These are phyloP conservation scores for Yponomeuta plumbellus DNA, from an alignment of 2,888 invertebrate genomes.

Conservation along the genomic window DNA sequence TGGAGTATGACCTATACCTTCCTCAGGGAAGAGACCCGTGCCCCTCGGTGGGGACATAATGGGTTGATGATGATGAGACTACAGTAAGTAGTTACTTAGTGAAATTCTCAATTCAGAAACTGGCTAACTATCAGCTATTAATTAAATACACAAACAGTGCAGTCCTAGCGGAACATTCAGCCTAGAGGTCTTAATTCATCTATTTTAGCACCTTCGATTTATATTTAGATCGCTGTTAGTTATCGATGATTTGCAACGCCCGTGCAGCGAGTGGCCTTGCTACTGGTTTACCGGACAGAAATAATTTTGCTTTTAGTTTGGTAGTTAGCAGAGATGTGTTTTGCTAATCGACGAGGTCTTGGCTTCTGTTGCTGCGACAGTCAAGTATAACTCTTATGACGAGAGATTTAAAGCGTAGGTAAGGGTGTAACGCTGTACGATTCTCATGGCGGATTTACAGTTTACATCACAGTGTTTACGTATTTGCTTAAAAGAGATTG, in stretches of 20 bases:
- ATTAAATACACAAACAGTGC: no score
- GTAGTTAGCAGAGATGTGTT: background rate
- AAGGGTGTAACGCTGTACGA: background rate
- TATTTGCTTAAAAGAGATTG: no score
- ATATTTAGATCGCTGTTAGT: background rate
- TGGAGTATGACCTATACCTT: no score
- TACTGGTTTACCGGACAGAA: slow-evolving; percentile 3
- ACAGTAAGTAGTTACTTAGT: no score
- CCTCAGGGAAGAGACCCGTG: no score
- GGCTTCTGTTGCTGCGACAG: background rate
- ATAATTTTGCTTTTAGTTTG: slow-evolving; percentile 11
- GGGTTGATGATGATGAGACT: no score
- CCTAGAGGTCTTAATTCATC: background rate
- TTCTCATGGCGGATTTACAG: background rate
- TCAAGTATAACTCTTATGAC: background rate
- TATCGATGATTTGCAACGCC: slow-evolving; percentile 5
- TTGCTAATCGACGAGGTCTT: background rate
- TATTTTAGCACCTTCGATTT: background rate
- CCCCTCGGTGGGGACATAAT: no score
- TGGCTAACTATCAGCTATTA: no score
- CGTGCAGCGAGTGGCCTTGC: slow-evolving; percentile 1
- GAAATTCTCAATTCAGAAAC: no score
- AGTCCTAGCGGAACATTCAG: no score
- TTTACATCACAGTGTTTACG: background rate
- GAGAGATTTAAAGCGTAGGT: background rate